Evolutionary conservation across 2,113 vertebrate species (phyloP).

Genomic region (Chitala chitala): DNA sequence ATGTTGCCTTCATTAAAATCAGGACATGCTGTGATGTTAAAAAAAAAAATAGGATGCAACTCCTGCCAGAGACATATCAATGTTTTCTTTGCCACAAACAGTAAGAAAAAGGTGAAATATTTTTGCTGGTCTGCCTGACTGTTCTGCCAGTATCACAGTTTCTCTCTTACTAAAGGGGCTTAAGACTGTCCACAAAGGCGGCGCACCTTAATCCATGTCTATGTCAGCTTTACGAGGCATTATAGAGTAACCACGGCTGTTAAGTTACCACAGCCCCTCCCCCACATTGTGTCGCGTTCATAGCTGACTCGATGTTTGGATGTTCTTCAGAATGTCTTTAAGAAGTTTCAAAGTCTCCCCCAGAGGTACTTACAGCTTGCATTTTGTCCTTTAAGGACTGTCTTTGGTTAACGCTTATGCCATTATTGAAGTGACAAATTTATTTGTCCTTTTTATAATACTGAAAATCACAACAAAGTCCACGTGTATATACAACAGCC

Average conservation of each 20-base stretch:
- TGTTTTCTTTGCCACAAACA: neutral
- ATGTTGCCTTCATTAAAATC: neutral
- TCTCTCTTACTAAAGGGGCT: neutral
- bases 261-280: neutral
- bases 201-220: conserved; percentile 19
- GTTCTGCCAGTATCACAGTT: neutral
- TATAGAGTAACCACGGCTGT: neutral
- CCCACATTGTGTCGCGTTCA: neutral
- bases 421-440: too few species aligned
- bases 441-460: too few species aligned
- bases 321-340: too few species aligned
- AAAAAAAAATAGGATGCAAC: neutral
- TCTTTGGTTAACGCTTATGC: too few species aligned
- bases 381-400: too few species aligned
- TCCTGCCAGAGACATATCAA: neutral
- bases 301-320: neutral
- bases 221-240: conserved; percentile 10
- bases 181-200: conserved; percentile 6
- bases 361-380: too few species aligned
- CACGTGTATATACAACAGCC: too few species aligned
- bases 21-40: neutral
- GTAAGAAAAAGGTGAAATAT: neutral
- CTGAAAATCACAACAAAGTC: too few species aligned
- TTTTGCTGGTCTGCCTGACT: neutral
- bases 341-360: too few species aligned